phyloP scores from a whole-genome alignment of 2,113 vertebrate genomes.

The Origma solitaria region DNA sequence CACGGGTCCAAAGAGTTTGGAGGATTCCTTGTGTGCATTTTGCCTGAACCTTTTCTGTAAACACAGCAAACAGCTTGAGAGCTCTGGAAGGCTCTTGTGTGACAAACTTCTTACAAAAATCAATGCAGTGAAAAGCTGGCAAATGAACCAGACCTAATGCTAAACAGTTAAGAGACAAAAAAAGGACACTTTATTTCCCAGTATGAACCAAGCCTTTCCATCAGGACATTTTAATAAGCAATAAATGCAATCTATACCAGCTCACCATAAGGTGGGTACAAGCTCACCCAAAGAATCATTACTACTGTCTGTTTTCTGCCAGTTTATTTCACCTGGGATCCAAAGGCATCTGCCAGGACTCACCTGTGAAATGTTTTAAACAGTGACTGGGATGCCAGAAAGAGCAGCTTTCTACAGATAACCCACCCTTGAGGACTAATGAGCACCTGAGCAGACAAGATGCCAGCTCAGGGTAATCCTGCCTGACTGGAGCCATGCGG shows the following conservation, averaged over 20 bases:
- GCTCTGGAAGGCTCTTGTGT: background rate
- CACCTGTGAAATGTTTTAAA: background rate
- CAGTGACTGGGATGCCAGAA: background rate
- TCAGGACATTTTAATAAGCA: background rate
- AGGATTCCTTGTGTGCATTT: background rate
- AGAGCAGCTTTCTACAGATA: background rate
- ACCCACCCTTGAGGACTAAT: background rate
- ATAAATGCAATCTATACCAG: background rate
- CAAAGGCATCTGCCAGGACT: background rate
- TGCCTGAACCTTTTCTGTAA: background rate
- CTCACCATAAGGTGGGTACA: background rate
- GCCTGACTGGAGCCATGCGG: accelerated
- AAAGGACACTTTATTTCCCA: background rate
- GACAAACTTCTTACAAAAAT: background rate
- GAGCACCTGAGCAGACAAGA: background rate
- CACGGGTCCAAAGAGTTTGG: background rate
- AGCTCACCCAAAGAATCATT: background rate
- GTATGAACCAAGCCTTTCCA: background rate
- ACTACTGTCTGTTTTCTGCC: background rate
- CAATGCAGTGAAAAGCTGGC: background rate
- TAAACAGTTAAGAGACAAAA: background rate
- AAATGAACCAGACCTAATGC: background rate
- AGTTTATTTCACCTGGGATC: background rate
- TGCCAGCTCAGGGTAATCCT: background rate
- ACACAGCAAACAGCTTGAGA: background rate